Percentiles rank a stretch among this genome's conserved stretches.
Conservation (phyloP, 1,140 invertebrate species). For the Drosophila rhopaloa region DNA sequence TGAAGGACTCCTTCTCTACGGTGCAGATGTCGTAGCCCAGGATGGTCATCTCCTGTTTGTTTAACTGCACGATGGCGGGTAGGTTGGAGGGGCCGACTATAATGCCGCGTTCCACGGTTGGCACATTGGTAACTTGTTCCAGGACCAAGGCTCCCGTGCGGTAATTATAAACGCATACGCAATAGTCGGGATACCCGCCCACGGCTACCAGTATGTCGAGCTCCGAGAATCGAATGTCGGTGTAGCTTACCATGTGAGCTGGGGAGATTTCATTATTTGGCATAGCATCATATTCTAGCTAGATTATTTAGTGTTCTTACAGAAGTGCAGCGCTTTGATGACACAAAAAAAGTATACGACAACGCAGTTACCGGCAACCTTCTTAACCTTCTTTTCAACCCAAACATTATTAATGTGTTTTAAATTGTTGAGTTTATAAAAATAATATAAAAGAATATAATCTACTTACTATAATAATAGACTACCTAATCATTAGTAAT, state of each 20-base stretch:
- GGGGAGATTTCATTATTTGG: too few species aligned
- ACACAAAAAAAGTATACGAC: too few species aligned
- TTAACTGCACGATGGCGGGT: conserved; percentile 61
- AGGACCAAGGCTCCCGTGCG: conserved; percentile 48
- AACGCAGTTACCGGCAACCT: too few species aligned
- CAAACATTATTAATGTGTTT: too few species aligned
- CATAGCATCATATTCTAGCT: too few species aligned
- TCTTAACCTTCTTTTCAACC: too few species aligned
- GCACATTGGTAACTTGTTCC: conserved; percentile 26
- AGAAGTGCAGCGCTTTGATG: too few species aligned
- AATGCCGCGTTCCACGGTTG: conserved; percentile 1
- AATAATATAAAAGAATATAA: too few species aligned
- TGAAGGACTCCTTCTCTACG: conserved; percentile 48
- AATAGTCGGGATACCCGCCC: conserved; percentile 52
- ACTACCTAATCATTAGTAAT: too few species aligned
- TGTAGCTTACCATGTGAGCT: conserved; percentile 31
- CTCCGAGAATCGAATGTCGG: conserved; percentile 59
- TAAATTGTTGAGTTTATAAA: too few species aligned
- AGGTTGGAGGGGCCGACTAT: conserved; percentile 8
- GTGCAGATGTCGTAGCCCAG: conserved; percentile 62
- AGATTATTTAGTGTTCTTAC: too few species aligned
- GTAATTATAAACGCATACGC: conserved; percentile 62
- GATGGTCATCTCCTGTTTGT: conserved; percentile 51
- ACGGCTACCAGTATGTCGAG: conserved; percentile 57
- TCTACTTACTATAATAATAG: too few species aligned